Conservation (phyloP, 2,888 invertebrate species). For the Oscheius sp. region DNA sequence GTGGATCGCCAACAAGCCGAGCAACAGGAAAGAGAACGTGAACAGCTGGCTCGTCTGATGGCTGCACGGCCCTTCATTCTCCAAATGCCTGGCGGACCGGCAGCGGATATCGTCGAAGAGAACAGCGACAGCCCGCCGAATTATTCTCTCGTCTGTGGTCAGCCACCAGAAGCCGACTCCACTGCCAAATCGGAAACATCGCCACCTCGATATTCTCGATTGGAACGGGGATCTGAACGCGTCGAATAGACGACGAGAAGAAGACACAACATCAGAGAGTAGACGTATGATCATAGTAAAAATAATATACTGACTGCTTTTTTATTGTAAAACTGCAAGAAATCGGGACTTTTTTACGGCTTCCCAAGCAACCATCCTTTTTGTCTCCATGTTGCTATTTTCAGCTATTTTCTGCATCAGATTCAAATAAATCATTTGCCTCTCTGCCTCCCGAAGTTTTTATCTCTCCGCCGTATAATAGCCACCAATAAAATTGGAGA, state of each 20-base stretch:
- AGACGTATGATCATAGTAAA: too few relatives aligned
- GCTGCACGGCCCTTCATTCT: neutral
- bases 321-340: too few relatives aligned
- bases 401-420: too few relatives aligned
- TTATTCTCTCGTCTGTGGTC: conserved; percentile 19
- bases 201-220: conserved; percentile 23
- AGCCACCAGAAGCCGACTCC: conserved; percentile 13
- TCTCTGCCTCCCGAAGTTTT: too few relatives aligned
- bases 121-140: conserved; percentile 22
- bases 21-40: neutral
- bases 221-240: conserved; percentile 14
- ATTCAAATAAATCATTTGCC: too few relatives aligned
- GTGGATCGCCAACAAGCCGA: neutral
- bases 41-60: neutral
- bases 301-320: too few relatives aligned
- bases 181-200: conserved; percentile 27
- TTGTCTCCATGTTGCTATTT: too few relatives aligned
- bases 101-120: neutral
- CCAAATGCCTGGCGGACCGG: neutral
- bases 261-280: neutral
- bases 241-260: neutral
- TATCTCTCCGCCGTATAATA: too few relatives aligned
- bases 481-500: too few relatives aligned
- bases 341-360: too few relatives aligned
- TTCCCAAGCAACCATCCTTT: too few relatives aligned